Evolutionary conservation across 2,797 vertebrate genomes (phyloP).

Genomic region (Galagoides demidoff): DNA sequence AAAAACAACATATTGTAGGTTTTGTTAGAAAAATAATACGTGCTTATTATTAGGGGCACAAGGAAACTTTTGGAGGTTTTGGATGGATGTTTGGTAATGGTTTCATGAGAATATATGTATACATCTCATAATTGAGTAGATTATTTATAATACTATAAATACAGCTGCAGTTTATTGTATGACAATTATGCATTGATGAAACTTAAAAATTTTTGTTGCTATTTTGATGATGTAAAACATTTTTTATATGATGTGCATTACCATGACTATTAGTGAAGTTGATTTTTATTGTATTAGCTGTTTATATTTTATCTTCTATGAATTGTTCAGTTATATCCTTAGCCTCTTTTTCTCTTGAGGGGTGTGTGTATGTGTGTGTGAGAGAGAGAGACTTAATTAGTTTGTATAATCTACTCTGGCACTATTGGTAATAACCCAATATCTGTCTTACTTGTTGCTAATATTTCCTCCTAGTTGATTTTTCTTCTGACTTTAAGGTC

Average conservation of each 20-base stretch:
- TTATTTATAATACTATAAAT: neutral
- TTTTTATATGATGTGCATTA: neutral
- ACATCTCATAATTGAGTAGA: neutral
- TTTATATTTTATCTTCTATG: conserved; percentile 23
- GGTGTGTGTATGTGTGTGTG: neutral
- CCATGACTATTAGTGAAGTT: neutral
- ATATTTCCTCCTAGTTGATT: conserved; percentile 14
- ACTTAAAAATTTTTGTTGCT: neutral
- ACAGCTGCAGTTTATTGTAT: neutral
- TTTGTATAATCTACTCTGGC: neutral
- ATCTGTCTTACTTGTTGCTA: neutral
- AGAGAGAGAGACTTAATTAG: neutral
- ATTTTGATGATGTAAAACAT: neutral
- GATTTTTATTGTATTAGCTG: neutral
- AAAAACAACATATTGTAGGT: neutral
- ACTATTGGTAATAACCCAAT: neutral
- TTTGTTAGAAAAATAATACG: neutral
- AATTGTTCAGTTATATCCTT: neutral
- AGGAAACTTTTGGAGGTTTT: neutral
- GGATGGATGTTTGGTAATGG: neutral
- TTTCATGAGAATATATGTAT: neutral
- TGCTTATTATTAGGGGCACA: neutral
- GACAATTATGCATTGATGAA: neutral
- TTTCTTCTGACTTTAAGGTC: neutral
- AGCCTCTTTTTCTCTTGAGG: neutral